Percentiles rank a stretch among this genome's conserved stretches.
Conservation (phyloP, 1,140 invertebrate species). For the Thaumetopoea pityocampa region DNA sequence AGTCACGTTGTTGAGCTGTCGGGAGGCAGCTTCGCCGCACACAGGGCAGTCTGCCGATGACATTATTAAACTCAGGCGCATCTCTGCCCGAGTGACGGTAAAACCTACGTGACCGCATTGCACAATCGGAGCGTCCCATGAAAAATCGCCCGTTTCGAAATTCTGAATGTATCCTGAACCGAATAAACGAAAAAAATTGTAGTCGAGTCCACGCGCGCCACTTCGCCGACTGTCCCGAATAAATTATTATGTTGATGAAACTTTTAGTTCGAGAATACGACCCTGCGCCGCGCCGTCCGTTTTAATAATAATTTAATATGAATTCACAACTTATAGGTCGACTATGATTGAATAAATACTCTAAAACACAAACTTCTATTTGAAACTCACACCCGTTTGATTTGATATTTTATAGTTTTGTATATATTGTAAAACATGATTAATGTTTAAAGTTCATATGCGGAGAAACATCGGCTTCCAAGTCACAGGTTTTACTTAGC, state of each 20-base stretch:
- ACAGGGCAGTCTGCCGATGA: conserved; percentile 34
- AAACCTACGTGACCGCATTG: conserved; percentile 60
- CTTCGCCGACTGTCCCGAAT: conserved; percentile 43
- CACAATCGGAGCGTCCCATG: conserved; percentile 41
- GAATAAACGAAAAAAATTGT: conserved; percentile 55
- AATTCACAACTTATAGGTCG: conserved; percentile 26
- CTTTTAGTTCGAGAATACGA: conserved; percentile 39
- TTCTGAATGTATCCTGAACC: conserved; percentile 32
- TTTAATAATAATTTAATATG: conserved; percentile 25
- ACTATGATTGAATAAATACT: too few species aligned
- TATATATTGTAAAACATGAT: too few species aligned
- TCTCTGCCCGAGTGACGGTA: conserved; percentile 45
- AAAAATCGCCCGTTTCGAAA: conserved; percentile 44
- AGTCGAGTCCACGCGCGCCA: conserved; percentile 33
- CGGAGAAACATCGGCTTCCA: too few species aligned
- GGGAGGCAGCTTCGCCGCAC: not conserved
- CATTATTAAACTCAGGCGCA: conserved; percentile 63
- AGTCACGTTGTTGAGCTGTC: conserved; percentile 24
- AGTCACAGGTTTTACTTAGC: too few species aligned
- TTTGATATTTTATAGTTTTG: too few species aligned
- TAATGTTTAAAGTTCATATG: too few species aligned
- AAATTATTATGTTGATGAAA: conserved; percentile 58
- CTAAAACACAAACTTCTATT: too few species aligned
- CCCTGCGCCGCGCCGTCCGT: conserved; percentile 17
- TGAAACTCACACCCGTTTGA: too few species aligned